Conservation (phyloP, 2,113 vertebrate species). For the Siniperca chuatsi region DNA sequence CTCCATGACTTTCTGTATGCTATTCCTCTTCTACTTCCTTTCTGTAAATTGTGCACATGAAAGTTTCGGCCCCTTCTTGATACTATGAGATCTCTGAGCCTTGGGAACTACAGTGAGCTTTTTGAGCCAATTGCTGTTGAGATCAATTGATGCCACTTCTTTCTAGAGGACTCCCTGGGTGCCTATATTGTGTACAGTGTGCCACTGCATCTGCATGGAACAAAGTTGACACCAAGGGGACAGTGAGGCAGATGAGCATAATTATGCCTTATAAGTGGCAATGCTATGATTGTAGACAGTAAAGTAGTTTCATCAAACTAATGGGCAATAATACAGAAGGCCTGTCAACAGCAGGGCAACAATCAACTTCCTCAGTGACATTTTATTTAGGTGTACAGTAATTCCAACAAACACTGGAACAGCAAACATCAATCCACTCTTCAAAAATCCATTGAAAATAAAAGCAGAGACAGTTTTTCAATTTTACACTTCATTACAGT, state of each 20-base stretch:
- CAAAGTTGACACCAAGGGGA: constrained; percentile 37
- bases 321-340: constrained; percentile 12
- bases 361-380: constrained; percentile 4
- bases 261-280: constrained; percentile 37
- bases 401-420: constrained; percentile 10
- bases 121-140: constrained; percentile 37
- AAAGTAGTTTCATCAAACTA: constrained; percentile 32
- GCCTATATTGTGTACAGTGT: constrained; percentile 26
- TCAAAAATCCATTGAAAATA: not conserved
- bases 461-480: not conserved
- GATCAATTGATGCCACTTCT: constrained; percentile 40
- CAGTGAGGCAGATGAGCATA: constrained; percentile 45
- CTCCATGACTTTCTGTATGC: not conserved
- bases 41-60: not conserved
- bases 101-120: constrained; percentile 9
- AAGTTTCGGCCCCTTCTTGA: constrained; percentile 22
- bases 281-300: constrained; percentile 6
- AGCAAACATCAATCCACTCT: not conserved
- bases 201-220: constrained; percentile 37
- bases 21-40: not conserved
- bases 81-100: constrained; percentile 12
- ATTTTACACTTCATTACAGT: constrained; percentile 15
- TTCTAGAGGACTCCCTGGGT: constrained; percentile 34
- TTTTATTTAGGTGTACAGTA: constrained; percentile 7
- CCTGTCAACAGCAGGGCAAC: not conserved